Evolutionary conservation across 2,888 invertebrate genomes (phyloP), one percentile per base, ranked within the genome.

Genomic region (Hecatera dysodea): DNA sequence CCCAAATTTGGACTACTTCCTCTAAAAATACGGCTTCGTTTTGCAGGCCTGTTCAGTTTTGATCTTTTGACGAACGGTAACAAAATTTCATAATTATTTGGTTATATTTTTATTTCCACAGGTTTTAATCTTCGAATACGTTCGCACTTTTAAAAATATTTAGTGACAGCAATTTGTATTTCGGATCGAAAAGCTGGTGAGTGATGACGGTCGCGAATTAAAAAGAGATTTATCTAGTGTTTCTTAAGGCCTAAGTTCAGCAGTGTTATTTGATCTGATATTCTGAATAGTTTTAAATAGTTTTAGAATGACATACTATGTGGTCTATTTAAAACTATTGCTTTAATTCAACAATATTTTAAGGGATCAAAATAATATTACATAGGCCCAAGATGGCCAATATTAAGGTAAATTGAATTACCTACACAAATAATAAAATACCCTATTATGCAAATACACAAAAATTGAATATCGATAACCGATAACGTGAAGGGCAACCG

Each of bases 401-500:
- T 62, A 61, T 62, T 36, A 74, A n/a, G 46, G 65, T 53, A 77
- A 80, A 81, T 81, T 68, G 67, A 71, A 74, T 70, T 62, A 75
- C 68, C 69, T 17, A 63, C 62, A 70, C 77, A 77, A 67, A 81
- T 71, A 70, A 73, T 69, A 73, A 77, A 56, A 75, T 46, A 61
- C 36, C 64, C 57, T 69, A 82, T 83, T 84, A 86, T 84, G 84
- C 73, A 80, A 86, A 86, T 84, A 78, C 57, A 59, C 44, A 76
- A 76, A 76, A 80, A 81, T 85, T 80, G 73, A 85, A 80, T 84
- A 84, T 83, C 82, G 86, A 78, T 81, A 74, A 73, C 73, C 80
- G 67, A 86, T 78, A 80, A 72, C 42, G 55, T 59, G 63, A 62
- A 53, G 56, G 56, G 53, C 39, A 63, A 48, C 29, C 67, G 22